These are phyloP conservation scores for Disparrhopalites patrizii DNA, from an alignment of 2,888 invertebrate species.

Conservation along the genomic window DNA sequence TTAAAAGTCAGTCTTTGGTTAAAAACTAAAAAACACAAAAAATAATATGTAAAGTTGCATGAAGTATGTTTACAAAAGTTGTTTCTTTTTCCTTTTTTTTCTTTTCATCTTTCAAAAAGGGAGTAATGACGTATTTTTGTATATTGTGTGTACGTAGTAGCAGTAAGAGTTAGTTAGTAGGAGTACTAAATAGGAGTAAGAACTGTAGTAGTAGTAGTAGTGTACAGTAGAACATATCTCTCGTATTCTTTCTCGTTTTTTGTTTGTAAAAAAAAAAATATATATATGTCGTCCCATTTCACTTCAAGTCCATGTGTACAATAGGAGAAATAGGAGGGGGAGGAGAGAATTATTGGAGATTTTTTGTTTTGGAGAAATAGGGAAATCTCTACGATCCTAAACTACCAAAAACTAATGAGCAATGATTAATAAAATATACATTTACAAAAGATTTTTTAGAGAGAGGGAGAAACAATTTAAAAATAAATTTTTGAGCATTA, in stretches of 20 bases:
- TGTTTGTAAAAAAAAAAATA: no score
- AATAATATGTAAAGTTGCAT: conserved; percentile 46
- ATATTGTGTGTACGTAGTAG: not conserved
- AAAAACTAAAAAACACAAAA: conserved; percentile 26
- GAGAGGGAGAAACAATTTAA: conserved; percentile 24
- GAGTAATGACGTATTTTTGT: not conserved
- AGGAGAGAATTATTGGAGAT: not conserved
- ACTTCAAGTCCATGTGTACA: conserved; percentile 20
- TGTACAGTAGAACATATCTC: conserved; percentile 12
- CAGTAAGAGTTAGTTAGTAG: no score
- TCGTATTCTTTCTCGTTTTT: not conserved
- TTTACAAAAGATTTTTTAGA: conserved; percentile 26
- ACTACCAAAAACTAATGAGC: no score
- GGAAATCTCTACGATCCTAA: conserved; percentile 13
- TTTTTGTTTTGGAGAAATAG: not conserved
- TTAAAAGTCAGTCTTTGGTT: conserved; percentile 49
- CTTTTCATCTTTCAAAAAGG: no score
- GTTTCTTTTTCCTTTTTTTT: no score
- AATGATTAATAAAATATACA: conserved; percentile 27
- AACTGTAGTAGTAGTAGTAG: no score
- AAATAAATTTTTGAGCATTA: conserved; percentile 8
- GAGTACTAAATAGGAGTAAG: no score
- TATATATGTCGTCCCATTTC: conserved; percentile 30
- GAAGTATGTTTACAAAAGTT: conserved; percentile 38
- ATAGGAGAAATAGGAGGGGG: not conserved